These are phyloP conservation scores for Lysandra coridon DNA, from an alignment of 2,888 invertebrate species.

Conservation along the genomic window DNA sequence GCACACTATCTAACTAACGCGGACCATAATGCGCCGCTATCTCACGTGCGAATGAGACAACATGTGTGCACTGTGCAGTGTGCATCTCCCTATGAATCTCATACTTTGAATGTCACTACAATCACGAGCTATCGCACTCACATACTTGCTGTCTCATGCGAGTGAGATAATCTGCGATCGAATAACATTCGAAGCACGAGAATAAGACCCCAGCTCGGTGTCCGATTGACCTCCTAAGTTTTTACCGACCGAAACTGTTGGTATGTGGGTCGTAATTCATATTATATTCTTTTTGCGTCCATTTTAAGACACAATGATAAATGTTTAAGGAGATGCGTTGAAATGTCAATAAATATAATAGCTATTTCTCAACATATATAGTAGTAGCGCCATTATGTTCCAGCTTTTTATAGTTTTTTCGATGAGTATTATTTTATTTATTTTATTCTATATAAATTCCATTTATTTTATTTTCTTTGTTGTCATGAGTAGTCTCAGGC, in stretches of 20 bases:
- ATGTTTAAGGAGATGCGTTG: not conserved
- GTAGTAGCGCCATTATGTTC: not conserved
- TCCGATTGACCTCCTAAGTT: not conserved
- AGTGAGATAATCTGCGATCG: too few relatives aligned
- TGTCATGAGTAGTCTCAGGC: too few relatives aligned
- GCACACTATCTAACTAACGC: too few relatives aligned
- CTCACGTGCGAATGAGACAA: too few relatives aligned
- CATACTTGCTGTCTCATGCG: too few relatives aligned
- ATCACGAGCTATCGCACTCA: not conserved
- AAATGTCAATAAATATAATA: not conserved
- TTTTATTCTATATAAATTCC: too few relatives aligned
- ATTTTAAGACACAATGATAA: not conserved
- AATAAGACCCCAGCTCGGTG: not conserved
- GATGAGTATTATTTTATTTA: not conserved
- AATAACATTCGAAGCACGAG: not conserved
- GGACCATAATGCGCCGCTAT: too few relatives aligned
- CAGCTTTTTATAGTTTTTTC: not conserved
- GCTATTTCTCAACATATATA: too few relatives aligned
- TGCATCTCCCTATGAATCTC: not conserved
- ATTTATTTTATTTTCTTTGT: too few relatives aligned
- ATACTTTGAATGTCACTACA: not conserved
- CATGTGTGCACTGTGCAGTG: too few relatives aligned
- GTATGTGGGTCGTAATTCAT: conserved; percentile 10
- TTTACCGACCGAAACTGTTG: not conserved
- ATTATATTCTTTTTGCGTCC: conserved; percentile 1